phyloP scores from a whole-genome alignment of 2,113 vertebrate genomes.

The rabbit (Oryctolagus cuniculus) region mOryCun1.1 NC_091432.1:147335501-147336000 shows the following conservation, averaged over 20 bases:
- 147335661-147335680: neutral
- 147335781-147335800: neutral
- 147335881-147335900: constrained; percentile 5
- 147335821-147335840: neutral
- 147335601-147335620: neutral
- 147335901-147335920: neutral
- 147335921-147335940: neutral
- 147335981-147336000: neutral
- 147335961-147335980: neutral
- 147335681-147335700: neutral
- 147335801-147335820: neutral
- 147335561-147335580: neutral
- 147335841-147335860: neutral
- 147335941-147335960: neutral
- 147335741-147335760: neutral
- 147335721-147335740: constrained; percentile 6
- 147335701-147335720: neutral
- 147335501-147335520: neutral
- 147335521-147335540: neutral
- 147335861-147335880: neutral
- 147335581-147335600: neutral
- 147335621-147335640: neutral
- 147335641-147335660: neutral
- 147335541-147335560: neutral
- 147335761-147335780: neutral